Base-by-base conservation (phyloP, 2,888 invertebrate genomes). In the Ommatoiulus sabulosus region DNA sequence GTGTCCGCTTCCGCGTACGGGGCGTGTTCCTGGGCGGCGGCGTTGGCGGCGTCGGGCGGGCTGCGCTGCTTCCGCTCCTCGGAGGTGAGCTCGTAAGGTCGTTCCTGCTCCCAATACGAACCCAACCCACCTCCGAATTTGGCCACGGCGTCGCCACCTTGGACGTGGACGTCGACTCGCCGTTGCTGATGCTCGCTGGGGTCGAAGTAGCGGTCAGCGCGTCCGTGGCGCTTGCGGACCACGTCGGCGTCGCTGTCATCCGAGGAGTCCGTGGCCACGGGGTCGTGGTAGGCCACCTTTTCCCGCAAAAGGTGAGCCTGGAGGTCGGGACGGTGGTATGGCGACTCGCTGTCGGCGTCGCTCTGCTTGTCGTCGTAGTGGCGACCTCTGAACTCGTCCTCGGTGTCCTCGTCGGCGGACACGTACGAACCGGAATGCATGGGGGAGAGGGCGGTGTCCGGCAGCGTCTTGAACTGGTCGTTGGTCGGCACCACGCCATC, bases 11-110 rank as follows among this genome's bases (percentile, higher is more conserved):
- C 87, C 10, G 85, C 90, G 89, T 89, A 80, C 85, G 84, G 86
- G 87, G 88, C 72, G 89, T 35, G 44, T 89, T 89, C 52, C 89
- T 88, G 44, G 89, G 87, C 15, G 89, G n/a, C n/a, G n/a, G n/a
- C n/a, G n/a, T n/a, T n/a, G n/a, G n/a, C 6, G 5, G 24, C 84
- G 84, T 20, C 7, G 84, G 24, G 12, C 2, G 89, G 52, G 89
- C 72, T n/a, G 88, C 88, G 85, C 89, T 88, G 44, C 87, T 85
- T 46, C 86, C 85, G 52, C 72, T 57, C 87, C 17, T 44, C 87
- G 7, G 24, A 43, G 43, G 72, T 88, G 15, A 15, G 35, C 20
- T 86, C 88, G 24, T 57, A 85, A 17, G 52, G 57, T 24, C 72
- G 72, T 43, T 63, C 84, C 52, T 48, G 85, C 80, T 80, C 88